phyloP scores from a whole-genome alignment of 1,140 invertebrate species.

The Diabrotica virgifera region DNA sequence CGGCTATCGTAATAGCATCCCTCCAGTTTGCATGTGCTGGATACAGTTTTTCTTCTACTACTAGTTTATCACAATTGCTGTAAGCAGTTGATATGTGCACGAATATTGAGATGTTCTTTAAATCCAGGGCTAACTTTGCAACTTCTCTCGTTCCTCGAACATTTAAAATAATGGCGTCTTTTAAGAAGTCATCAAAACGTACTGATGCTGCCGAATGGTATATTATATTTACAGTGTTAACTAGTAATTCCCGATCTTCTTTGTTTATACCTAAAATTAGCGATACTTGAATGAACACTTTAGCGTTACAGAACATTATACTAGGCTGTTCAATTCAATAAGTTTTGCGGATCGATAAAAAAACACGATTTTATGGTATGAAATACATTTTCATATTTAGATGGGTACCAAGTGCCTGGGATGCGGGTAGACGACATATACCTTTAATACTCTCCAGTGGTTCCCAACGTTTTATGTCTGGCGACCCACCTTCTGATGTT shows the following conservation, averaged over 20 bases:
- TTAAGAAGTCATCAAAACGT: neutral
- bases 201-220: neutral
- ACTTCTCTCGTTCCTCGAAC: neutral
- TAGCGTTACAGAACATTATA: no score
- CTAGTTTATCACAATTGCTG: conserved; percentile 46
- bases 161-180: neutral
- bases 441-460: no score
- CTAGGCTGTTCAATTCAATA: no score
- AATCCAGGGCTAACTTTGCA: neutral
- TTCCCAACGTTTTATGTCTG: no score
- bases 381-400: no score
- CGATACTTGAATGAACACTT: no score
- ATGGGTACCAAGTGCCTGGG: no score
- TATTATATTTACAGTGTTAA: neutral
- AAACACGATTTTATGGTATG: no score
- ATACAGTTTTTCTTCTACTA: conserved; percentile 77
- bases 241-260: neutral
- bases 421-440: no score
- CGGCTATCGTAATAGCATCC: conserved; percentile 75
- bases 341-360: no score
- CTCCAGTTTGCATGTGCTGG: conserved; percentile 79
- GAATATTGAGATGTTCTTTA: neutral
- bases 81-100: conserved; percentile 56
- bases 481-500: no score
- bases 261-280: no score